phyloP scores from a whole-genome alignment of 2,113 vertebrate genomes.

The Chinchilla lanigera region DNA sequence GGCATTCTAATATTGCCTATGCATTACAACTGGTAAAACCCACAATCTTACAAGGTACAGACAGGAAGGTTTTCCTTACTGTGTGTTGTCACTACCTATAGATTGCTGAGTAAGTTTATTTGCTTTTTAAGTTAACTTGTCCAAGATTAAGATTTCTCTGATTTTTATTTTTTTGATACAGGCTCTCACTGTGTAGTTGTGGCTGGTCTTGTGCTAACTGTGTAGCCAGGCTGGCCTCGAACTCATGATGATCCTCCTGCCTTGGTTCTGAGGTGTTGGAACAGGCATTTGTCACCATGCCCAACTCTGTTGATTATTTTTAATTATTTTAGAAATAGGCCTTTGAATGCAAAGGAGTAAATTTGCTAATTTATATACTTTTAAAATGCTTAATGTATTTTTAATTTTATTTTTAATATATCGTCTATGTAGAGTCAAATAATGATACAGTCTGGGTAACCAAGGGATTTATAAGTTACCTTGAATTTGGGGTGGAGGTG shows the following conservation, averaged over 20 bases:
- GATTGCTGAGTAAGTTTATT: background rate
- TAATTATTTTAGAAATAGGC: conserved; percentile 39
- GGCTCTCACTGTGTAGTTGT: background rate
- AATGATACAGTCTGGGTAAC: conserved; percentile 42
- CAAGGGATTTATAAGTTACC: conserved; percentile 48
- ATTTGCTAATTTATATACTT: conserved; percentile 57
- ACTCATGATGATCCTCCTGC: background rate
- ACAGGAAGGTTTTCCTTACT: background rate
- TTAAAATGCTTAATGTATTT: conserved; percentile 33
- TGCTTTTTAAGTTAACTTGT: conserved; percentile 33
- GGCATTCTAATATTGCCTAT: background rate
- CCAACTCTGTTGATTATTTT: background rate
- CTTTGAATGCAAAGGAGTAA: conserved; percentile 53
- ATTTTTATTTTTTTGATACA: background rate
- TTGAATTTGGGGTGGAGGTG: background rate
- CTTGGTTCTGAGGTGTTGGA: no score
- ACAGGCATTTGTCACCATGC: background rate
- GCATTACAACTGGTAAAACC: conserved; percentile 12
- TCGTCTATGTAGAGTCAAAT: conserved; percentile 48
- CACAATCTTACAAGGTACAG: background rate
- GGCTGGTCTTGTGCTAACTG: no score
- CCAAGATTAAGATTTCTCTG: conserved; percentile 18
- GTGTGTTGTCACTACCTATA: background rate
- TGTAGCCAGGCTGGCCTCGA: background rate
- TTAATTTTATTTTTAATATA: background rate